Evolutionary conservation across 2,113 vertebrate genomes (phyloP).

Genomic region (Bettongia penicillata): DNA sequence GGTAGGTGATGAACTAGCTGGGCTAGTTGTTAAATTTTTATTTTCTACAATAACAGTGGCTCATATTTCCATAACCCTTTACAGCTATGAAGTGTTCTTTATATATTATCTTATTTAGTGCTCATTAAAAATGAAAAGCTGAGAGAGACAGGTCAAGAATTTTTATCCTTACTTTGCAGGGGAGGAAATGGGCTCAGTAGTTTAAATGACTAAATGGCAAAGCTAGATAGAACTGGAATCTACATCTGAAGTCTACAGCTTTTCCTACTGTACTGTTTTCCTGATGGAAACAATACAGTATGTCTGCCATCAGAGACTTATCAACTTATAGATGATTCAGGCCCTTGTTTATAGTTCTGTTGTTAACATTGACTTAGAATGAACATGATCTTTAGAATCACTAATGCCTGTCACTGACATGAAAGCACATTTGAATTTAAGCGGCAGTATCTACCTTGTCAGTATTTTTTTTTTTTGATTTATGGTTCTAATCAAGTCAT

Average conservation of each 20-base stretch:
- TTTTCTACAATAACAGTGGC: neutral
- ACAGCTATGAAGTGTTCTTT: neutral
- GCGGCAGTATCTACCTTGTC: neutral
- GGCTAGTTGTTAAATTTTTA: neutral
- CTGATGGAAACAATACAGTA: neutral
- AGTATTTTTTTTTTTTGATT: neutral
- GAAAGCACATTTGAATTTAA: constrained; percentile 47
- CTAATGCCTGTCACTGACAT: constrained; percentile 24
- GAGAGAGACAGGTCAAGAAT: neutral
- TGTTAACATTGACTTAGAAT: constrained; percentile 7
- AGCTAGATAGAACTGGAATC: neutral
- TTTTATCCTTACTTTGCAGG: neutral
- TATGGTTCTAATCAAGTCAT: neutral
- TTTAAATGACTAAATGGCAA: neutral
- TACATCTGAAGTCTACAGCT: neutral
- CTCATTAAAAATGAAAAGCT: neutral
- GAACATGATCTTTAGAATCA: constrained; percentile 6
- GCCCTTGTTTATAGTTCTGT: constrained; percentile 37
- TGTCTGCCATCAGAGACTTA: neutral
- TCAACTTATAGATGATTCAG: neutral
- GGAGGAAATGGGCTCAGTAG: neutral
- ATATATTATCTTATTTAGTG: neutral
- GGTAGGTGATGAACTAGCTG: neutral
- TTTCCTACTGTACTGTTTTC: neutral
- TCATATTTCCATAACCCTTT: neutral